Evolutionary conservation across 2,113 vertebrate species (phyloP).

Genomic region (Prionailurus bengalensis): DNA sequence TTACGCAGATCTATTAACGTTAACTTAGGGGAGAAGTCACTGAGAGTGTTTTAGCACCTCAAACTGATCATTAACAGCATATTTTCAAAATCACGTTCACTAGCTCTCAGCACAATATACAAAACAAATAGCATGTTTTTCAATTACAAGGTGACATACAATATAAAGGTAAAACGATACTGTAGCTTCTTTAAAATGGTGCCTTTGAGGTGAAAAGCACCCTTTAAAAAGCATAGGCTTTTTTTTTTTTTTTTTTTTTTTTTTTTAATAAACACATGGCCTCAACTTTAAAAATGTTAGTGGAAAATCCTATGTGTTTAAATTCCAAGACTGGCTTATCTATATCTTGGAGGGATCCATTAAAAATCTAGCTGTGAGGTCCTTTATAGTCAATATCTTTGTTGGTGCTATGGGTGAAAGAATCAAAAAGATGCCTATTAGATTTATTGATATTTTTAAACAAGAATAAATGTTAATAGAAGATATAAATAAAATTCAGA

Average conservation of each 20-base stretch:
- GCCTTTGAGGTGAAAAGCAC: conserved; percentile 22
- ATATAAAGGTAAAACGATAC: conserved; percentile 34
- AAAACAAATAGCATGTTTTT: conserved; percentile 19
- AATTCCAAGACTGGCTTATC: neutral
- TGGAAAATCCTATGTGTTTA: neutral
- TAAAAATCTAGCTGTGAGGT: neutral
- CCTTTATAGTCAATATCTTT: neutral
- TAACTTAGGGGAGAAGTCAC: neutral
- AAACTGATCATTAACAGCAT: neutral
- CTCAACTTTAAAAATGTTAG: neutral
- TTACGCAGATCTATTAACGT: neutral
- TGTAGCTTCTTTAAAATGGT: conserved; percentile 10
- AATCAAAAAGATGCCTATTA: neutral
- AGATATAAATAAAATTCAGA: conserved; percentile 50
- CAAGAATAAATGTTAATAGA: conserved; percentile 31
- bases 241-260: neutral
- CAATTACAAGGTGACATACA: neutral
- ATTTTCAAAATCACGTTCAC: conserved; percentile 9
- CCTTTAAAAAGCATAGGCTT: neutral
- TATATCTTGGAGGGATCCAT: neutral
- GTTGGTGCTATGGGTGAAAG: neutral
- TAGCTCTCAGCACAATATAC: neutral
- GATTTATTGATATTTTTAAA: conserved; percentile 26
- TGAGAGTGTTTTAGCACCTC: neutral
- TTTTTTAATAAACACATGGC: neutral